phyloP scores from a whole-genome alignment of 2,888 invertebrate genomes.

The Amphipoea oculea region DNA sequence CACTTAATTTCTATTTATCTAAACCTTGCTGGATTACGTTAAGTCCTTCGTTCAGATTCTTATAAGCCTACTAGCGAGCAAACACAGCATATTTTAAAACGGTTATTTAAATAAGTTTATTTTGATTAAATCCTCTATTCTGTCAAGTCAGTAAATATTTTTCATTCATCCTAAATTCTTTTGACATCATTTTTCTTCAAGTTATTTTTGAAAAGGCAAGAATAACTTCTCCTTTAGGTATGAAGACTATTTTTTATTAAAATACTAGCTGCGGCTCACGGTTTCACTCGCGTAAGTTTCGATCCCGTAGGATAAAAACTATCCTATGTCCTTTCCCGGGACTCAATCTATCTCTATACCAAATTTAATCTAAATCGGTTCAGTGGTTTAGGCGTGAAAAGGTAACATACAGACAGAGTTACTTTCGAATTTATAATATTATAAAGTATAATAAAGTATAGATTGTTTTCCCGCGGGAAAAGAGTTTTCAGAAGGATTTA shows the following conservation, averaged over 20 bases:
- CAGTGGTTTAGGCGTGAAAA: no score
- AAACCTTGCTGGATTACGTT: slow-evolving; percentile 47
- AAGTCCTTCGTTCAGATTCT: slow-evolving; percentile 49
- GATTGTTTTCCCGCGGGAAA: no score
- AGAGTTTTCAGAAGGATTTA: no score
- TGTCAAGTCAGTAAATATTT: slow-evolving; percentile 17
- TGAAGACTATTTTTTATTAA: not conserved
- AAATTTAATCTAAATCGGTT: no score
- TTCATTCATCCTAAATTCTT: not conserved
- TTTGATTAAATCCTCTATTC: slow-evolving; percentile 19
- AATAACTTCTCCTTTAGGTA: not conserved
- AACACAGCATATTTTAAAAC: slow-evolving; percentile 44
- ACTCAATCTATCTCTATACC: no score
- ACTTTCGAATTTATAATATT: no score
- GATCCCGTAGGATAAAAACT: not conserved
- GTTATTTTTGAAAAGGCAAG: not conserved
- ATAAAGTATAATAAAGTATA: no score
- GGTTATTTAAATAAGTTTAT: slow-evolving; percentile 15
- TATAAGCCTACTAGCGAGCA: slow-evolving; percentile 38
- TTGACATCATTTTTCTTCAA: slow-evolving; percentile 8
- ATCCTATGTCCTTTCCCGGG: not conserved
- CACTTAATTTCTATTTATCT: slow-evolving; percentile 60
- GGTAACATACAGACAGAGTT: no score
- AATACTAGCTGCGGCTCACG: no score
- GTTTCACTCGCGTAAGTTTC: not conserved